Percentiles rank a stretch among this genome's conserved stretches.
Conservation (phyloP, 2,113 vertebrate species). For the Megalops atlanticus region DNA sequence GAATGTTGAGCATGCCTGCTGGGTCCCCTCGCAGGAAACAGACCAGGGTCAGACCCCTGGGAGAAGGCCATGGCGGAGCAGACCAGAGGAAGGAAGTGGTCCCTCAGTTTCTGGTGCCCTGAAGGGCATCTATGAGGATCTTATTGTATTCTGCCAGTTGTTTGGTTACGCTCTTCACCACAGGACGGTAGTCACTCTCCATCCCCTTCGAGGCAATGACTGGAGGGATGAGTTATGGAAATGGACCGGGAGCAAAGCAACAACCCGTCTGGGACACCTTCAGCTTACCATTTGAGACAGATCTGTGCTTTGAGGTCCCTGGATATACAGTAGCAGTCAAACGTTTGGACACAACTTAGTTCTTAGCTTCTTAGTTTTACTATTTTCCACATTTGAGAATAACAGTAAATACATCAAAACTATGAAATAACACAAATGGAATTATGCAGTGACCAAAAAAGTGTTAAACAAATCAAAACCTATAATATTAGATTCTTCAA, state of each 20-base stretch:
- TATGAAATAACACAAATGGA: no score
- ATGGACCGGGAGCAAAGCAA: background rate
- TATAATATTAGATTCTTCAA: no score
- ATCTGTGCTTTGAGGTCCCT: no score
- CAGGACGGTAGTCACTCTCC: constrained; percentile 85
- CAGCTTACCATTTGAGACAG: background rate
- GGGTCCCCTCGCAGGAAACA: constrained; percentile 27
- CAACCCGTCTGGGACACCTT: background rate
- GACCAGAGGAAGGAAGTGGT: constrained; percentile 30
- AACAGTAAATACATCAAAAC: no score
- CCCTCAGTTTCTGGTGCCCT: constrained; percentile 76
- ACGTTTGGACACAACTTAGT: no score
- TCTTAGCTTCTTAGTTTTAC: no score
- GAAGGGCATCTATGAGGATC: constrained; percentile 79
- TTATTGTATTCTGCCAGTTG: constrained; percentile 87
- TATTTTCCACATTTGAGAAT: no score
- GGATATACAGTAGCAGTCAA: no score
- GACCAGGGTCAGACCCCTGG: constrained; percentile 6
- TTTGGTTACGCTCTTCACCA: constrained; percentile 79
- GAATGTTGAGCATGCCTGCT: constrained; percentile 21
- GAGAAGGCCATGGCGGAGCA: background rate
- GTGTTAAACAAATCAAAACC: no score
- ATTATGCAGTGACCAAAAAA: no score
- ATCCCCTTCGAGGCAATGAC: constrained; percentile 91
- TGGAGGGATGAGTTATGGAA: constrained; percentile 74